Evolutionary conservation across 2,797 vertebrate genomes (phyloP).

Genomic region (Lepilemur septentrionalis): DNA sequence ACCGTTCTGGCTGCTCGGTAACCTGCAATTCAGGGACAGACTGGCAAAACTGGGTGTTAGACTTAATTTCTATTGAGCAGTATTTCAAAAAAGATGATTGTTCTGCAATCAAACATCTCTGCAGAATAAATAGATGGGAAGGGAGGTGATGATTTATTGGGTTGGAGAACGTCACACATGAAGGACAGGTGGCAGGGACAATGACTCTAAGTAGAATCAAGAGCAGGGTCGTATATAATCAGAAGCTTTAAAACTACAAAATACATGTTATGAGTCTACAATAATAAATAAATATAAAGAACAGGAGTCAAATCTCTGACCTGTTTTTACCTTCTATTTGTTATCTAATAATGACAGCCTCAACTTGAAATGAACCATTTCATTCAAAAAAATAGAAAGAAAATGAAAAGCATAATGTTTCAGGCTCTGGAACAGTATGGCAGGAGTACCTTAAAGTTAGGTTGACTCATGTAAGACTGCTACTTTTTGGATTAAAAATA

Average conservation of each 20-base stretch:
- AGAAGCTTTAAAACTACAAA: neutral
- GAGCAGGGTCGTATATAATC: neutral
- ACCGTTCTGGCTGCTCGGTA: neutral
- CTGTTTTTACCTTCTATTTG: neutral
- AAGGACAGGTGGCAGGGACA: neutral
- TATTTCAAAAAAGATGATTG: neutral
- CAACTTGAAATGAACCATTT: neutral
- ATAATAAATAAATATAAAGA: constrained; percentile 19
- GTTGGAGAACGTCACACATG: neutral
- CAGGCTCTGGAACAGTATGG: neutral
- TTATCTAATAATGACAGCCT: neutral
- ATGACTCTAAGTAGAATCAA: neutral
- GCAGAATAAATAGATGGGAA: neutral
- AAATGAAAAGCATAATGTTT: neutral
- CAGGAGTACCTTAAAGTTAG: neutral
- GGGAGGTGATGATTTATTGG: neutral
- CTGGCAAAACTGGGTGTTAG: neutral
- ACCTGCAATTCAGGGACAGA: neutral
- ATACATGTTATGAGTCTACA: neutral
- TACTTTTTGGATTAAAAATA: neutral
- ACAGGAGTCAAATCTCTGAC: neutral
- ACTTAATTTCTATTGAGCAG: neutral
- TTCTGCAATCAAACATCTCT: neutral
- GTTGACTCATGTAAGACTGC: neutral
- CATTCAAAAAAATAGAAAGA: constrained; percentile 11